Conservation (phyloP, 2,797 vertebrate genomes). For the Phrynocephalus forsythii region DNA sequence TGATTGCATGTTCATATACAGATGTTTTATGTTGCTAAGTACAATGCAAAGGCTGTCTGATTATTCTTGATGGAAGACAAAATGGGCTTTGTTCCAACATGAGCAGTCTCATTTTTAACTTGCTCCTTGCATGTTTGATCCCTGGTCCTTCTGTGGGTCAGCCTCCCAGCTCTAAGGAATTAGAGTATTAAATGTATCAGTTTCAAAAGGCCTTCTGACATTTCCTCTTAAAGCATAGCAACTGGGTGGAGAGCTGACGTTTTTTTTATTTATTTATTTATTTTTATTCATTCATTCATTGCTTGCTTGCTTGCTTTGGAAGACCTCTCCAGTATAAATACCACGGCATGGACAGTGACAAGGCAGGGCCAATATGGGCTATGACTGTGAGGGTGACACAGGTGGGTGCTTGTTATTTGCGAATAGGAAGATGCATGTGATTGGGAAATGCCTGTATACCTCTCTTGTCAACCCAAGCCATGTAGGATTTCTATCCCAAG, state of each 20-base stretch:
- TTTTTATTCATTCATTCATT: too few relatives aligned
- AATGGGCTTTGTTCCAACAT: slow-evolving; percentile 5
- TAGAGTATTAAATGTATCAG: background rate
- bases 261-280: background rate
- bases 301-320: background rate
- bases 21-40: background rate
- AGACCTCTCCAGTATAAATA: background rate
- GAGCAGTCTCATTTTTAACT: background rate
- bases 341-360: background rate
- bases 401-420: background rate
- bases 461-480: background rate
- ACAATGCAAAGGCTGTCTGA: background rate
- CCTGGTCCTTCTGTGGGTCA: background rate
- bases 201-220: background rate
- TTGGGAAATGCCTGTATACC: background rate
- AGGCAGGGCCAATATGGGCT: background rate
- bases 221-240: background rate
- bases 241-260: too few relatives aligned
- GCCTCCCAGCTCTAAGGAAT: background rate
- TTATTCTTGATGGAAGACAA: background rate
- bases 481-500: background rate
- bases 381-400: background rate
- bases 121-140: background rate
- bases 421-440: background rate
- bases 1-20: background rate